phyloP scores from a whole-genome alignment of 2,888 invertebrate species.

The Hetaerina titia region DNA sequence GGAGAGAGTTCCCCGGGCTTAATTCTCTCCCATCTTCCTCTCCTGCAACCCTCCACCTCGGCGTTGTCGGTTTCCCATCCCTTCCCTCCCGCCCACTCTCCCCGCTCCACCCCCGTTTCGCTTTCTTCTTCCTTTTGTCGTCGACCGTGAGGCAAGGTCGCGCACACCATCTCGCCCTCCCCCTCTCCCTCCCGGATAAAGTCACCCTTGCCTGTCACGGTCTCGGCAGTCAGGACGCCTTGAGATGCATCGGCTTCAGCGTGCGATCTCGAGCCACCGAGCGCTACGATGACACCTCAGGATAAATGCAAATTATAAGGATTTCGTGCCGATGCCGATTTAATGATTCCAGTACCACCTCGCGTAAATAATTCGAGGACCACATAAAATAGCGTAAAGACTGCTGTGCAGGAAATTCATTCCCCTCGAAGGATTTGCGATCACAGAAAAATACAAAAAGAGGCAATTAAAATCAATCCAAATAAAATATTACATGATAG shows the following conservation, averaged over 20 bases:
- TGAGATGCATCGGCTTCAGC: not conserved
- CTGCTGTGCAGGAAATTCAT: too few relatives aligned
- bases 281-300: too few relatives aligned
- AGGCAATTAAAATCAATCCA: too few relatives aligned
- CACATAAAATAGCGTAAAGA: too few relatives aligned
- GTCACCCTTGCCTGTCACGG: not conserved
- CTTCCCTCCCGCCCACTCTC: not conserved
- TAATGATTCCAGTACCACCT: too few relatives aligned
- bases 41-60: not conserved
- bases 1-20: not conserved
- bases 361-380: too few relatives aligned
- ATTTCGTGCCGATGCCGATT: too few relatives aligned
- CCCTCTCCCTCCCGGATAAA: not conserved
- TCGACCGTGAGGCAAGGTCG: conserved; percentile 24
- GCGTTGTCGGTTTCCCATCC: too few relatives aligned
- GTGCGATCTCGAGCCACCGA: not conserved
- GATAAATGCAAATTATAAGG: too few relatives aligned
- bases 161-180: not conserved
- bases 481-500: too few relatives aligned
- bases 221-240: not conserved
- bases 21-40: not conserved
- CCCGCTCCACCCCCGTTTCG: not conserved
- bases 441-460: too few relatives aligned
- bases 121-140: not conserved
- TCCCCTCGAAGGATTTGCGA: too few relatives aligned